These are phyloP conservation scores for Micropterix aruncella DNA, from an alignment of 2,888 invertebrate genomes.

Conservation along the genomic window DNA sequence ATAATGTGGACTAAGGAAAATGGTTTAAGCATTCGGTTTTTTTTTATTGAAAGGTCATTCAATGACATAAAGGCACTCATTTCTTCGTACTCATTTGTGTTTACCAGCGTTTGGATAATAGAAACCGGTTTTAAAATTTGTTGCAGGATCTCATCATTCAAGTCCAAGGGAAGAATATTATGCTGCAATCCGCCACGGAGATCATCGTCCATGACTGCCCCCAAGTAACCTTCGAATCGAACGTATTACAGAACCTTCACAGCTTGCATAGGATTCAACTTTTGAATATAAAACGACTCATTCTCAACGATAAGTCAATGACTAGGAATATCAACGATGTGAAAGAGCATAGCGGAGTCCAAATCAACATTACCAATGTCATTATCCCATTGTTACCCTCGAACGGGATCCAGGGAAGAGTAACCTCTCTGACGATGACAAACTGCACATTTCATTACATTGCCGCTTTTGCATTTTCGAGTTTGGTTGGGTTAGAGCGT, in stretches of 20 bases:
- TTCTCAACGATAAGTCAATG: conserved; percentile 45
- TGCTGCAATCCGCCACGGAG: conserved; percentile 36
- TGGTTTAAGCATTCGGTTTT: too few relatives aligned
- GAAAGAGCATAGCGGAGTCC: conserved; percentile 45
- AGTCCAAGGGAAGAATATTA: conserved; percentile 36
- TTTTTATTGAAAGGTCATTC: too few relatives aligned
- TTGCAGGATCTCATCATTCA: conserved; percentile 45
- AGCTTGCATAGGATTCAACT: conserved; percentile 50
- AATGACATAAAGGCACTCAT: background rate
- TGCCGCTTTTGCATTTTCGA: conserved; percentile 61
- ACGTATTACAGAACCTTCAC: conserved; percentile 43
- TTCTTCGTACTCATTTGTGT: background rate
- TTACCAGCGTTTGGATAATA: background rate
- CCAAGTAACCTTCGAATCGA: conserved; percentile 38
- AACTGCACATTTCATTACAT: conserved; percentile 45
- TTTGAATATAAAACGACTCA: conserved; percentile 44
- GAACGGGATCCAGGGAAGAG: conserved; percentile 55
- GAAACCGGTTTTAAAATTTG: conserved; percentile 5
- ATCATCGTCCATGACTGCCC: conserved; percentile 55
- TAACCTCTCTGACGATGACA: conserved; percentile 51
- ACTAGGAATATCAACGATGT: conserved; percentile 39
- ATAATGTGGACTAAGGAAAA: too few relatives aligned
- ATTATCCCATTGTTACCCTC: conserved; percentile 40
- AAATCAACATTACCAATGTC: conserved; percentile 33
- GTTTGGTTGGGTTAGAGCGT: conserved; percentile 47